Evolutionary conservation across 92 coral and sea anemone genomes (phyloP).

Genomic region (Nematostella vectensis): DNA sequence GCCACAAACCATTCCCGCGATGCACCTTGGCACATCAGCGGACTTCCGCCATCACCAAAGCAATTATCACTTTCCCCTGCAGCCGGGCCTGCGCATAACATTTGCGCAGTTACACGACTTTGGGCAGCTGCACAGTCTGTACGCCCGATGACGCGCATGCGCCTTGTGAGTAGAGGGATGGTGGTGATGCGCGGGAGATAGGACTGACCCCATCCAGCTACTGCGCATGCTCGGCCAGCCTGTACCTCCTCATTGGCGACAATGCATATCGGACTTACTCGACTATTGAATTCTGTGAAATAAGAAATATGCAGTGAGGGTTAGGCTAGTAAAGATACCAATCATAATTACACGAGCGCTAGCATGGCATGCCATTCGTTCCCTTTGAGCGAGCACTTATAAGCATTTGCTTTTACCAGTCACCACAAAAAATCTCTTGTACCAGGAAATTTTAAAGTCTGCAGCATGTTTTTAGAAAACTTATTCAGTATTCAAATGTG

Average conservation of each 20-base stretch:
- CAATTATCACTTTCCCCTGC: slow-evolving; percentile 54
- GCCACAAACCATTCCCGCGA: slow-evolving; percentile 60
- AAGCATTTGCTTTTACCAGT: too few species aligned
- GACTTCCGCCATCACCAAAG: slow-evolving; percentile 80
- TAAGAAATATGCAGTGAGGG: too few species aligned
- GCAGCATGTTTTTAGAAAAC: too few species aligned
- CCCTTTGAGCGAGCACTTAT: too few species aligned
- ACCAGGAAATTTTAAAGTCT: too few species aligned
- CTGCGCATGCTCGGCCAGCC: slow-evolving; percentile 46
- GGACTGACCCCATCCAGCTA: slow-evolving; percentile 73
- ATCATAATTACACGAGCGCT: too few species aligned
- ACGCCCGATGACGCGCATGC: slow-evolving; percentile 55
- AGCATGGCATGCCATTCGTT: too few species aligned
- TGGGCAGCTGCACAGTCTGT: slow-evolving; percentile 43
- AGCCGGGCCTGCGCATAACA: slow-evolving; percentile 71
- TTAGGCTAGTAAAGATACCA: too few species aligned
- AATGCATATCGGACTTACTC: slow-evolving; percentile 60
- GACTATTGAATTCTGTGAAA: slow-evolving; percentile 26
- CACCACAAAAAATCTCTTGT: too few species aligned
- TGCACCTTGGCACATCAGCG: slow-evolving; percentile 61
- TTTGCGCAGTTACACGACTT: slow-evolving; percentile 50
- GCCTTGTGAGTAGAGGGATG: slow-evolving; percentile 40
- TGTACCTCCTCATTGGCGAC: slow-evolving; percentile 24
- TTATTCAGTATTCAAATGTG: too few species aligned
- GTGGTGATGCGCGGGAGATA: slow-evolving; percentile 19